These are phyloP conservation scores for Scatophagus argus DNA, from an alignment of 2,113 vertebrate genomes.

Conservation along the genomic window DNA sequence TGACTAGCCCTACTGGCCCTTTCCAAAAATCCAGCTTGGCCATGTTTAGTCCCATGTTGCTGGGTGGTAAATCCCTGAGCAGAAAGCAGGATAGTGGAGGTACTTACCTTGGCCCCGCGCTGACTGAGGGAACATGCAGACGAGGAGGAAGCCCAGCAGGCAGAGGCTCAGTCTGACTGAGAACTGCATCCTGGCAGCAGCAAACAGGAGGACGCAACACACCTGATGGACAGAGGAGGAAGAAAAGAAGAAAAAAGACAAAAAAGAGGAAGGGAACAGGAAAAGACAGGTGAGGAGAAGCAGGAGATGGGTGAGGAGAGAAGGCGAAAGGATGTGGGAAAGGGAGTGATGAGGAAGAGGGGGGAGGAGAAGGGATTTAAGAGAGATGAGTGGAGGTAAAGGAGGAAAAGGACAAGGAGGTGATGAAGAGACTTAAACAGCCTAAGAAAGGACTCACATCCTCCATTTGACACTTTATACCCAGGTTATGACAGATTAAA, in stretches of 20 bases:
- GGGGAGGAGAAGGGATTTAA: neutral
- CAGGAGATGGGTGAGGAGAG: too few relatives aligned
- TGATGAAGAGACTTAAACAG: neutral
- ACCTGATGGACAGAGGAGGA: conserved; percentile 34
- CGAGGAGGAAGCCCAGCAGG: conserved; percentile 69
- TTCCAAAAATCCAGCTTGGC: neutral
- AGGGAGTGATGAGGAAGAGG: neutral
- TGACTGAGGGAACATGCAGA: conserved; percentile 56
- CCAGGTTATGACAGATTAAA: neutral
- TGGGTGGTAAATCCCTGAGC: neutral
- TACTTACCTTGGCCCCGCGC: conserved; percentile 76
- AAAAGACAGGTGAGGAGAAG: too few relatives aligned
- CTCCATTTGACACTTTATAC: neutral
- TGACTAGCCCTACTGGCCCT: neutral
- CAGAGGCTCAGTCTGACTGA: conserved; percentile 41
- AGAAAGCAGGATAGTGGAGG: neutral
- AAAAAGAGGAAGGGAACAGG: too few relatives aligned
- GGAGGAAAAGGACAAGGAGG: neutral
- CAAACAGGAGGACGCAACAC: conserved; percentile 27
- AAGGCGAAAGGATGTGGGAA: too few relatives aligned
- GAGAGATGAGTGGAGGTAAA: neutral
- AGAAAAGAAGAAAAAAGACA: neutral
- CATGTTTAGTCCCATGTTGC: neutral
- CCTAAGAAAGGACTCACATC: neutral
- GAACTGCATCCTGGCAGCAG: conserved; percentile 68